A percentile compares a stretch with the other conserved stretches of the same genome.
phyloP scores from a whole-genome alignment of 2,113 vertebrate species.

The Calyptommatus sinebrachiatus region DNA sequence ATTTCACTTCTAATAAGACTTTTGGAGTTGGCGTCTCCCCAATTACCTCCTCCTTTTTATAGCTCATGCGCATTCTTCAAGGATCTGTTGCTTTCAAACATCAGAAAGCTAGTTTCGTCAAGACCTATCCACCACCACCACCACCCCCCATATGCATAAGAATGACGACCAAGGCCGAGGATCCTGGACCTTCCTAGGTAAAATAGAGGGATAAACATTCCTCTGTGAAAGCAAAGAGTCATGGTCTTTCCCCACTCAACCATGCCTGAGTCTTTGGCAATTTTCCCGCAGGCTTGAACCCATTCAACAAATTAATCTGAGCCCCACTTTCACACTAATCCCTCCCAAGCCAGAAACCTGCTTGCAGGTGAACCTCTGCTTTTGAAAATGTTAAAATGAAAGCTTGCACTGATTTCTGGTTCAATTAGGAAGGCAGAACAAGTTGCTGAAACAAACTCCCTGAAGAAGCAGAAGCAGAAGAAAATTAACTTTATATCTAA shows the following conservation, averaged over 20 bases:
- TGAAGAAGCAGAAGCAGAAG: slow-evolving; percentile 14
- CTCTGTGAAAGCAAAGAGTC: slow-evolving; percentile 77
- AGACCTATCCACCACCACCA: fast-evolving
- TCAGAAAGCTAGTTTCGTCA: slow-evolving; percentile 1
- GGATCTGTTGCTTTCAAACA: slow-evolving; percentile 15
- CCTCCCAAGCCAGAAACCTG: slow-evolving; percentile 68
- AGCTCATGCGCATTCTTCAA: background rate
- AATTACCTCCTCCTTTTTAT: background rate
- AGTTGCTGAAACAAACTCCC: background rate
- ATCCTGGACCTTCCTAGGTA: slow-evolving; percentile 57
- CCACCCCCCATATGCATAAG: slow-evolving; percentile 28
- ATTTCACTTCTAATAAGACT: slow-evolving; percentile 6
- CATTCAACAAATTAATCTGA: slow-evolving; percentile 78
- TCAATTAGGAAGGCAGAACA: slow-evolving; percentile 23
- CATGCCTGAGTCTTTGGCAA: slow-evolving; percentile 76
- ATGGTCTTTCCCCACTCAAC: slow-evolving; percentile 72
- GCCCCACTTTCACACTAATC: slow-evolving; percentile 77
- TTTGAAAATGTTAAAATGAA: slow-evolving; percentile 40
- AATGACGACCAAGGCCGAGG: slow-evolving; percentile 14
- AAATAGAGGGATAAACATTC: slow-evolving; percentile 73
- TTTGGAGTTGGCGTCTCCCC: background rate
- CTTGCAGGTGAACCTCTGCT: slow-evolving; percentile 73
- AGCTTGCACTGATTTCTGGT: slow-evolving; percentile 22
- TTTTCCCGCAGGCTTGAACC: slow-evolving; percentile 72
- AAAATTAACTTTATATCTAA: too few relatives aligned